Evolutionary conservation across 2,888 invertebrate genomes (phyloP).

Genomic region (Drosophila maculinotata): DNA sequence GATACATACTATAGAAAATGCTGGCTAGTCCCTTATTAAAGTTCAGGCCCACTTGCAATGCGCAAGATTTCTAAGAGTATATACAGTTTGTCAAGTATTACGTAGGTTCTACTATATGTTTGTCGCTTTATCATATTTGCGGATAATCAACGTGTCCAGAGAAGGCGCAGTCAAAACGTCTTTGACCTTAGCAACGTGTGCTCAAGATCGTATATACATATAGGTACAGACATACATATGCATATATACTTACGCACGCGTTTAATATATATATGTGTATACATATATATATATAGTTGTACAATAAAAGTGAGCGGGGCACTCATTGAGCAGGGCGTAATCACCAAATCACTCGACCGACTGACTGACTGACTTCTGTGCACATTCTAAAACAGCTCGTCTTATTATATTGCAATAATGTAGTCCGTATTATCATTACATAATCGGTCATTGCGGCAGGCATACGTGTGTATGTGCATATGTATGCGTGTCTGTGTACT

Average conservation of each 20-base stretch:
- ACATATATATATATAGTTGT: slow-evolving; percentile 4
- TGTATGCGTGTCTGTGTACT: not conserved
- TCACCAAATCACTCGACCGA: slow-evolving; percentile 53
- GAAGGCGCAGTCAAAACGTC: slow-evolving; percentile 38
- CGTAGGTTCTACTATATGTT: not conserved
- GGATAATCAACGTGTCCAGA: slow-evolving; percentile 51
- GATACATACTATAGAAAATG: too few relatives aligned
- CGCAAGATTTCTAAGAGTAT: not conserved
- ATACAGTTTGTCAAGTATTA: not conserved
- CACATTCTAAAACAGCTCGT: slow-evolving; percentile 50
- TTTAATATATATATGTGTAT: slow-evolving; percentile 2
- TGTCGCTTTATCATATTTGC: slow-evolving; percentile 35
- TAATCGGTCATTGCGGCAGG: slow-evolving; percentile 63
- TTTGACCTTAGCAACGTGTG: slow-evolving; percentile 67
- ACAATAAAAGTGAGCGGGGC: slow-evolving; percentile 49
- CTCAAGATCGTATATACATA: slow-evolving; percentile 63
- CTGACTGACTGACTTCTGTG: slow-evolving; percentile 18
- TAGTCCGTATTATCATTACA: slow-evolving; percentile 64
- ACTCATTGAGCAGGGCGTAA: slow-evolving; percentile 35
- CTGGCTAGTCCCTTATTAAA: not conserved
- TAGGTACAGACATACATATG: slow-evolving; percentile 6
- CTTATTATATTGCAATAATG: slow-evolving; percentile 57
- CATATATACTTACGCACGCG: slow-evolving; percentile 4
- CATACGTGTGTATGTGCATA: not conserved
- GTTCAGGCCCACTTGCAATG: too few relatives aligned